Conservation (phyloP, 2,888 invertebrate genomes). For the Azorinus chamasolen region DNA sequence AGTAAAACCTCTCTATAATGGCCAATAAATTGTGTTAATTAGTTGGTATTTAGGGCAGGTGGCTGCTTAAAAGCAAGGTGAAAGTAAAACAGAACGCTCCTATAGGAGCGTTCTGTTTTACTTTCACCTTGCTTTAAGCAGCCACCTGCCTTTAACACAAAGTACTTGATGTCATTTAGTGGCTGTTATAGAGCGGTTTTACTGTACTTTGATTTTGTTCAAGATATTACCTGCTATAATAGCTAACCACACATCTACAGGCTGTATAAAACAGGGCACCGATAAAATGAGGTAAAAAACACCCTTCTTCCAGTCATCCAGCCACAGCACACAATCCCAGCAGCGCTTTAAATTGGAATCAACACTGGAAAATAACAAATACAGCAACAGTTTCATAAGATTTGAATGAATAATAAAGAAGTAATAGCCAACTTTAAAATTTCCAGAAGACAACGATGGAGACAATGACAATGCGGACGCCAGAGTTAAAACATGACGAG, state of each 20-base stretch:
- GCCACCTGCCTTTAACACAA: background rate
- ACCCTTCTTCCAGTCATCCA: conserved; percentile 82
- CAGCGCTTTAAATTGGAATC: conserved; percentile 63
- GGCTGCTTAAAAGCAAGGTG: too few relatives aligned
- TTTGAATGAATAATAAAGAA: too few relatives aligned
- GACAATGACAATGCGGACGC: too few relatives aligned
- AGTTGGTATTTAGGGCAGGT: too few relatives aligned
- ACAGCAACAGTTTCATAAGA: too few relatives aligned
- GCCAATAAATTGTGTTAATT: too few relatives aligned
- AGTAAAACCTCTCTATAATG: too few relatives aligned
- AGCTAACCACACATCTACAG: conserved; percentile 71
- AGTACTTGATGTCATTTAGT: background rate
- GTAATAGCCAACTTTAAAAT: too few relatives aligned
- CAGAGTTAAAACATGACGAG: too few relatives aligned
- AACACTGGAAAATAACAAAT: conserved; percentile 66
- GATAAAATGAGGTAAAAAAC: conserved; percentile 74
- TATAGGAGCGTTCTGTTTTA: background rate
- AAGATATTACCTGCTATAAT: conserved; percentile 74
- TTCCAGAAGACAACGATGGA: too few relatives aligned
- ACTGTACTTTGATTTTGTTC: background rate
- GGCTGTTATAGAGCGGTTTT: background rate
- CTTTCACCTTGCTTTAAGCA: background rate
- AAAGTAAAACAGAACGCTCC: background rate
- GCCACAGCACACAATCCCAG: conserved; percentile 74
- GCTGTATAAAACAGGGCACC: conserved; percentile 78